These are phyloP conservation scores for Atta colombica DNA, from an alignment of 1,140 invertebrate species.

Conservation along the genomic window DNA sequence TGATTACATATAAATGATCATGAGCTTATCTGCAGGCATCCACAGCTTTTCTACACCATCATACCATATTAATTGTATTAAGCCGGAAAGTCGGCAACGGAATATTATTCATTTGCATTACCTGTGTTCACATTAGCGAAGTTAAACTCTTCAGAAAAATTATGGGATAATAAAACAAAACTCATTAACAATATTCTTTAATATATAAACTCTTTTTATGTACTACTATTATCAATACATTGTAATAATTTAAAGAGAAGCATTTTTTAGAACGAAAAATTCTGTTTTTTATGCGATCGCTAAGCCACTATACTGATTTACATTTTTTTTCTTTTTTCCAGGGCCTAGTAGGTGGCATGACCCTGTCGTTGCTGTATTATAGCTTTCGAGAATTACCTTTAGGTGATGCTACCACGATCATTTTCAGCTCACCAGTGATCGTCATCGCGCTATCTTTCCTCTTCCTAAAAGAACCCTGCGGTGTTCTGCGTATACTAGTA, in stretches of 20 bases:
- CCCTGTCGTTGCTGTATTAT: constrained; percentile 86
- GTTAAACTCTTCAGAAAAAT: background rate
- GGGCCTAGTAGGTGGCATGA: constrained; percentile 87
- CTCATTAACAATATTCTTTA: background rate
- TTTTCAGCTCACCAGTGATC: constrained; percentile 88
- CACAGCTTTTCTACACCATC: constrained; percentile 1
- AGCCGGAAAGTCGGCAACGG: constrained; percentile 10
- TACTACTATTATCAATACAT: background rate
- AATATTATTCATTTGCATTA: constrained; percentile 46
- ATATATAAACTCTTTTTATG: background rate
- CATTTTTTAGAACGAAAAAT: background rate
- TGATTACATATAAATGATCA: constrained; percentile 36
- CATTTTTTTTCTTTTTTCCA: constrained; percentile 68
- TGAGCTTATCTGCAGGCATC: background rate
- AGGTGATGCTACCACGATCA: constrained; percentile 88
- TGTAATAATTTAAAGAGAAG: background rate
- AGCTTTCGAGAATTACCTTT: constrained; percentile 87
- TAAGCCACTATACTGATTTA: background rate
- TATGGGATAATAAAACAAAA: background rate
- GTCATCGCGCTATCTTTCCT: constrained; percentile 87
- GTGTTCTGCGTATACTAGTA: constrained; percentile 86
- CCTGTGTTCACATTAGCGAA: background rate
- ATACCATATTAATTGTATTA: constrained; percentile 21
- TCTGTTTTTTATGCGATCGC: background rate
- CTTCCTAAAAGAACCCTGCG: constrained; percentile 88